Percentiles rank a stretch among this genome's conserved stretches.
These are phyloP conservation scores for Agrilus cyanescens DNA, from an alignment of 2,888 invertebrate species.

Conservation along the genomic window DNA sequence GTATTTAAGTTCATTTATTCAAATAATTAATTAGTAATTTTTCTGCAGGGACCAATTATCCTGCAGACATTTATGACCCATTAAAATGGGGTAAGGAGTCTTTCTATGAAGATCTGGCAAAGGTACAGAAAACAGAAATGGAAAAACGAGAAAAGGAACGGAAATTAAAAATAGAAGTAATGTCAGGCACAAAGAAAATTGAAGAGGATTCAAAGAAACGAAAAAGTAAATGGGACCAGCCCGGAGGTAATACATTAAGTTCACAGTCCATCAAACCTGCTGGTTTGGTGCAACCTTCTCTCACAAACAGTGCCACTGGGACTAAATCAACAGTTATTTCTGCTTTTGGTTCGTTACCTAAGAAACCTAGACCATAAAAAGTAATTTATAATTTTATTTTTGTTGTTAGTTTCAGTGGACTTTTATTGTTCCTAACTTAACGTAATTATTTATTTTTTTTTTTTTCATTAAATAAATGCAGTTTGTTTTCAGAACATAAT, in stretches of 20 bases:
- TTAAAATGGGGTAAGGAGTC: conserved; percentile 86
- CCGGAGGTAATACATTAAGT: conserved; percentile 48
- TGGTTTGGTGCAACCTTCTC: conserved; percentile 57
- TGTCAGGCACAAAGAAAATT: conserved; percentile 52
- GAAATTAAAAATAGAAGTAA: conserved; percentile 76
- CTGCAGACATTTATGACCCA: conserved; percentile 87
- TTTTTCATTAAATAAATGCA: too few species aligned
- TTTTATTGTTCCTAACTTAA: too few species aligned
- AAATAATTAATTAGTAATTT: neutral
- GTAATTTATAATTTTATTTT: too few species aligned
- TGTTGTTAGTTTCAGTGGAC: too few species aligned
- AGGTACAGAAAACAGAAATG: conserved; percentile 85
- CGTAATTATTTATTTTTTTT: too few species aligned
- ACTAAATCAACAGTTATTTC: conserved; percentile 88
- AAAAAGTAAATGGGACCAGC: conserved; percentile 90
- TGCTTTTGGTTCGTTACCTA: conserved; percentile 82
- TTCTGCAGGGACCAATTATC: conserved; percentile 72
- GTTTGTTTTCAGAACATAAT: too few species aligned
- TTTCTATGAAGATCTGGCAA: conserved; percentile 84
- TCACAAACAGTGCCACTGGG: conserved; percentile 73
- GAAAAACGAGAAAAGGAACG: conserved; percentile 82
- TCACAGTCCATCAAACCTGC: conserved; percentile 51
- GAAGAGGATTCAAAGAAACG: conserved; percentile 68
- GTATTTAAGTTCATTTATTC: neutral
- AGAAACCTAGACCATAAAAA: conserved; percentile 48